Base-by-base conservation (phyloP, 2,888 invertebrate genomes). In the Pheosia gnoma region DNA sequence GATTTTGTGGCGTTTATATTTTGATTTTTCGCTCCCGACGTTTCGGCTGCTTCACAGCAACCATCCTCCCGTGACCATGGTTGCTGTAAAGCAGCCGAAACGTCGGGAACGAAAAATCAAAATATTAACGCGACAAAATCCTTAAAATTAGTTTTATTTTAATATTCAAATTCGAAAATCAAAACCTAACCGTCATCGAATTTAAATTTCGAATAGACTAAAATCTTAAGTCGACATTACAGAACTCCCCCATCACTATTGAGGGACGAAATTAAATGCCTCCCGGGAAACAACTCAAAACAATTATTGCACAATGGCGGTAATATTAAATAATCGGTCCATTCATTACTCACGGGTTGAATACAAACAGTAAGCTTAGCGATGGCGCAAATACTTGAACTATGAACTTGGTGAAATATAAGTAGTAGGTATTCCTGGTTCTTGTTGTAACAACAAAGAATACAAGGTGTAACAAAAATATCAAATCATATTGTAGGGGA, bases 241-340 rank as follows among this genome's bases (percentile, higher is more conserved):
- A 7, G 36, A 36, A 38, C 3, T 37, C 7, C 25, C 64, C 59
- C 65, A 65, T 56, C 70, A 61, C 64, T 70, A 67, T 10, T 7
- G 36, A 37, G 41, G 37, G 38, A 59, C 58, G 53, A 68, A 66
- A 75, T 70, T 62, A 68, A 70, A 62, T 61, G 66, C 58, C 68
- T 36, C 57, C 9, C 11, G 65, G 63, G 66, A 47, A 60, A 57
- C 65, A 65, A 64, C 62, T 72, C 63, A 58, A 68, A 74, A 75
- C 70, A 75, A 74, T 74, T 74, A 72, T 65, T 59, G 61, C 61
- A 43, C 63, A 74, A 72, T 65, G 65, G 59, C 55, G 45, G 57
- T 56, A 60, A 62, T 62, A 70, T 72, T 64, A 65, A 72, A 67
- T 70, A 51, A 51, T 51, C 51, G 51, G 25, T 5, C 51, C 51